These are phyloP conservation scores for Patella pellucida DNA, from an alignment of 2,888 invertebrate species.

Conservation along the genomic window DNA sequence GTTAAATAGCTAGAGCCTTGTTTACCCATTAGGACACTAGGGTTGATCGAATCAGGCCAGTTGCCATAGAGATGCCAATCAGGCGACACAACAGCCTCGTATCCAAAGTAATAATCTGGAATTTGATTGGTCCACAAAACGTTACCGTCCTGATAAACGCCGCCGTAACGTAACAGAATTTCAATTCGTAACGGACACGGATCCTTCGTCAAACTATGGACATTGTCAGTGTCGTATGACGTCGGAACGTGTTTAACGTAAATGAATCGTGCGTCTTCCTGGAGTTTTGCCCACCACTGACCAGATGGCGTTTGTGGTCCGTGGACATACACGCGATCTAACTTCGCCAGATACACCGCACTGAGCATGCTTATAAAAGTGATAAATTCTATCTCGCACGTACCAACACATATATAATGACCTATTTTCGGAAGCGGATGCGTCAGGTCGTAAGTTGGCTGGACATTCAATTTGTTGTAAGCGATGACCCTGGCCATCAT, in stretches of 20 bases:
- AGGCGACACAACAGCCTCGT: conserved; percentile 34
- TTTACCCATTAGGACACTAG: conserved; percentile 26
- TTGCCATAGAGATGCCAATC: conserved; percentile 31
- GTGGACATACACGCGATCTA: conserved; percentile 31
- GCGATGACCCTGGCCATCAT: conserved; percentile 20
- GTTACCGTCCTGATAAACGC: conserved; percentile 31
- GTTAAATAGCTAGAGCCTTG: conserved; percentile 24
- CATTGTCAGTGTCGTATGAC: conserved; percentile 18
- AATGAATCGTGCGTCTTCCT: conserved; percentile 16
- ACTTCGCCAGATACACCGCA: conserved; percentile 31
- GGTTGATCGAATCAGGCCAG: conserved; percentile 36
- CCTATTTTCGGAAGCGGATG: conserved; percentile 22
- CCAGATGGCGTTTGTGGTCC: conserved; percentile 27
- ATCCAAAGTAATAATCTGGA: conserved; percentile 26
- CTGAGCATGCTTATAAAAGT: conserved; percentile 32
- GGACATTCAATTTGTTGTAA: conserved; percentile 19
- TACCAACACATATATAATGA: conserved; percentile 28
- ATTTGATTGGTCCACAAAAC: conserved; percentile 32
- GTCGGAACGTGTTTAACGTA: not conserved
- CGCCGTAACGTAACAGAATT: conserved; percentile 33
- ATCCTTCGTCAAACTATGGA: not conserved
- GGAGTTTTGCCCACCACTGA: conserved; percentile 29
- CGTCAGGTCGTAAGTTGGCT: not conserved
- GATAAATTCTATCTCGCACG: conserved; percentile 22
- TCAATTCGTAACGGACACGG: conserved; percentile 24